These are phyloP conservation scores for Patiria miniata DNA, from an alignment of 35 echinoderm and acorn worm species.

Conservation along the genomic window DNA sequence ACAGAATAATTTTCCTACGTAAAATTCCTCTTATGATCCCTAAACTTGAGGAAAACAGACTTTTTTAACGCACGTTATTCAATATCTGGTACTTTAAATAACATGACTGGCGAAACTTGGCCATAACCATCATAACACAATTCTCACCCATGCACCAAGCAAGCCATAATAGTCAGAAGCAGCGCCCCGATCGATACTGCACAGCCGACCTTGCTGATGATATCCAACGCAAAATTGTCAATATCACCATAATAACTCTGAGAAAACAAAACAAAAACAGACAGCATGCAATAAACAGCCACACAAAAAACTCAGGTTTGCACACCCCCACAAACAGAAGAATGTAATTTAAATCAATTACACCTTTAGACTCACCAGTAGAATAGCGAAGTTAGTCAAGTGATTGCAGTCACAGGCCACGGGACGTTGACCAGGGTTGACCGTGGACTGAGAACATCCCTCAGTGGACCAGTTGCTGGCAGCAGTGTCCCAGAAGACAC, in stretches of 20 bases:
- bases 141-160: neutral
- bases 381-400: constrained; percentile 35
- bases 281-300: neutral
- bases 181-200: neutral
- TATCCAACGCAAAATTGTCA: neutral
- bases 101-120: no score
- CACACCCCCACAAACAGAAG: no score
- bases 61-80: no score
- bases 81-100: no score
- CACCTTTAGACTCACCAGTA: neutral
- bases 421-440: neutral
- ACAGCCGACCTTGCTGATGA: neutral
- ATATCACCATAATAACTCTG: neutral
- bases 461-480: constrained; percentile 27
- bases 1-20: no score
- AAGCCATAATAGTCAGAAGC: neutral
- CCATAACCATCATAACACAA: neutral
- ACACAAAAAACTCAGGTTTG: neutral
- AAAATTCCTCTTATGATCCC: no score
- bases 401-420: constrained; percentile 35
- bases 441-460: neutral
- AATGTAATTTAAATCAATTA: neutral
- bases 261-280: neutral
- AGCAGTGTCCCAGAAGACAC: constrained; percentile 36
- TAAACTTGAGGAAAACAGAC: no score